phyloP scores from a whole-genome alignment of 35 echinoderm and acorn worm species.

The Hemicentrotus pulcherrimus region DNA sequence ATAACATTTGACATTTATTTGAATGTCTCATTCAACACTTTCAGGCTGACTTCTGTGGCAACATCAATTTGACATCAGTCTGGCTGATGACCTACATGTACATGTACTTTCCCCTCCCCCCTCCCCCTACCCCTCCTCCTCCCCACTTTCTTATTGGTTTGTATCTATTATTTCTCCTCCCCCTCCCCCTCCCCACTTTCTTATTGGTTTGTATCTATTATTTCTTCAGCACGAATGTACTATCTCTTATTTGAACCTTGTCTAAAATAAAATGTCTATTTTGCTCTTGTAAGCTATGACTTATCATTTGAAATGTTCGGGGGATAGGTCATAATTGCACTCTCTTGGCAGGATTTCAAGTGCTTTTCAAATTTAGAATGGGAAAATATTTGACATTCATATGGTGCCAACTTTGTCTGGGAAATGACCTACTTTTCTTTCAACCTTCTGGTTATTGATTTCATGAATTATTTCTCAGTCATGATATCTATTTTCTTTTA shows the following conservation, averaged over 20 bases:
- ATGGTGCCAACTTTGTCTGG: neutral
- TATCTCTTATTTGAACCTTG: no score
- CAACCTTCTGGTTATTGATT: neutral
- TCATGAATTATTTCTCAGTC: neutral
- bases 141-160: neutral
- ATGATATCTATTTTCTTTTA: neutral
- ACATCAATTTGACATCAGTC: neutral
- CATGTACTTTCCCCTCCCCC: neutral
- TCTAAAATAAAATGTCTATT: no score
- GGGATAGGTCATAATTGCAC: neutral
- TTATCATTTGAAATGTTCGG: no score
- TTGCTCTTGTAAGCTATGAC: no score
- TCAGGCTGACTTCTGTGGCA: neutral
- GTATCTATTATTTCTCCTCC: no score
- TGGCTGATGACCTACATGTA: neutral
- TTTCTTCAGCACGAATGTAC: neutral
- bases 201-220: neutral
- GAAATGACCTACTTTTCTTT: neutral
- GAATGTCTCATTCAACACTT: neutral
- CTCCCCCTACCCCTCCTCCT: neutral
- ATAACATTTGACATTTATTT: neutral
- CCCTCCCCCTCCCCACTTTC: neutral
- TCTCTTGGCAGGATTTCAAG: neutral
- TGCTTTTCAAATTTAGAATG: neutral
- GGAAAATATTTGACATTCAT: neutral